A percentile compares a stretch with the other conserved stretches of the same genome.
These are phyloP conservation scores for Asteroscopus sphinx DNA, from an alignment of 2,888 invertebrate species.

Conservation along the genomic window DNA sequence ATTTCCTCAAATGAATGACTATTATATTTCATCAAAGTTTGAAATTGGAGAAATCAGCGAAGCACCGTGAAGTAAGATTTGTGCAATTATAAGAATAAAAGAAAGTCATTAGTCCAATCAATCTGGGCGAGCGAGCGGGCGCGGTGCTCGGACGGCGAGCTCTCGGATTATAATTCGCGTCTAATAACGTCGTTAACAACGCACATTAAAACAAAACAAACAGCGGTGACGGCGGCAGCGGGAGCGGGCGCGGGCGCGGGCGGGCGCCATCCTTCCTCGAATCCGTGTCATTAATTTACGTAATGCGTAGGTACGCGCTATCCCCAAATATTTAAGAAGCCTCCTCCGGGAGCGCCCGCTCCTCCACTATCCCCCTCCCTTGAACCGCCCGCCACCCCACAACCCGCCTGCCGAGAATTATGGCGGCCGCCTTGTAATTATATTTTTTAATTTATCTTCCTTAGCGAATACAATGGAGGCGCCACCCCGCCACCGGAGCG, in stretches of 20 bases:
- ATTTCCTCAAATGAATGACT: constrained; percentile 72
- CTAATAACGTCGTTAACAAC: constrained; percentile 89
- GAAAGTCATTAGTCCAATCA: constrained; percentile 87
- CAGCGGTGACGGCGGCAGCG: constrained; percentile 71
- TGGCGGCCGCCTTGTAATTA: constrained; percentile 92
- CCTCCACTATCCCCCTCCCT: constrained; percentile 84
- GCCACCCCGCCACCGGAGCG: constrained; percentile 89
- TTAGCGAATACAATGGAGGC: constrained; percentile 91
- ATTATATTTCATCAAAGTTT: constrained; percentile 76
- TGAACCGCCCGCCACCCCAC: constrained; percentile 73
- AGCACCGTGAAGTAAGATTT: constrained; percentile 79
- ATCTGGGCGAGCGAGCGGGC: constrained; percentile 65
- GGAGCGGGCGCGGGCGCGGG: constrained; percentile 73
- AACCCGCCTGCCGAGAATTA: constrained; percentile 89
- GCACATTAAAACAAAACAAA: constrained; percentile 90
- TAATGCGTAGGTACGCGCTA: constrained; percentile 90
- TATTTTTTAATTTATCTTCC: constrained; percentile 93
- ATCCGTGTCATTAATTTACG: constrained; percentile 90
- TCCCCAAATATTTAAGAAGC: constrained; percentile 90
- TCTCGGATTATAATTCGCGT: constrained; percentile 83
- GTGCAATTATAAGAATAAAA: constrained; percentile 85
- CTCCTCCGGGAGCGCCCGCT: constrained; percentile 89
- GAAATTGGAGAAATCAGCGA: constrained; percentile 67
- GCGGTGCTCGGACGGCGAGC: constrained; percentile 54
- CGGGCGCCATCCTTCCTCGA: constrained; percentile 89